Evolutionary conservation across 2,888 invertebrate species (phyloP).

Genomic region (Oscheius sp.): DNA sequence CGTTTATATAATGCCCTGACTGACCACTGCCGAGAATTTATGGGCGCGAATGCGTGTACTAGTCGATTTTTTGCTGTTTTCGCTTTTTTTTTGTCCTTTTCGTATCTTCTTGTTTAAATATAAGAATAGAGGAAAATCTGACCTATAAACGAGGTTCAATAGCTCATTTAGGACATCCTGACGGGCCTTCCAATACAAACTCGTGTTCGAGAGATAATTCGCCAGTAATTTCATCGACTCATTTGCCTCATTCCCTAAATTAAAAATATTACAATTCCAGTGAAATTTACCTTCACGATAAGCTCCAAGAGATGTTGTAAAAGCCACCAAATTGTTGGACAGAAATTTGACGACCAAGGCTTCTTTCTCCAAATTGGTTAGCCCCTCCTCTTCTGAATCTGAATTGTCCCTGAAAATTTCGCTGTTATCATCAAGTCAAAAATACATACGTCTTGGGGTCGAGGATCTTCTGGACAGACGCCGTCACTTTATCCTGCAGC

Average conservation of each 20-base stretch:
- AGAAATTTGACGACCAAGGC: slow-evolving; percentile 41
- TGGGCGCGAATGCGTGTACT: too few relatives aligned
- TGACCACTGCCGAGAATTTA: too few relatives aligned
- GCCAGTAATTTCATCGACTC: neutral
- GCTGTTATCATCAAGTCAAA: neutral
- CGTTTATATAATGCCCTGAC: too few relatives aligned
- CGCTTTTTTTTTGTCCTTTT: too few relatives aligned
- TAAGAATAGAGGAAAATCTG: neutral
- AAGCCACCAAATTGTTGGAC: slow-evolving; percentile 44
- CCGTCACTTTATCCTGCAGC: slow-evolving; percentile 42
- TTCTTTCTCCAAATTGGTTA: slow-evolving; percentile 51
- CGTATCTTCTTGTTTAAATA: too few relatives aligned
- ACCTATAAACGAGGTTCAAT: slow-evolving; percentile 39
- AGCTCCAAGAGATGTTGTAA: slow-evolving; percentile 40
- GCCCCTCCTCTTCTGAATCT: slow-evolving; percentile 45
- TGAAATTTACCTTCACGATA: slow-evolving; percentile 28
- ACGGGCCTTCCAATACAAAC: slow-evolving; percentile 51
- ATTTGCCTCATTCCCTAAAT: slow-evolving; percentile 1
- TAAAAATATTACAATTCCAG: too few relatives aligned
- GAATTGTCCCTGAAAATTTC: slow-evolving; percentile 19
- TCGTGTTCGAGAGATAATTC: slow-evolving; percentile 20
- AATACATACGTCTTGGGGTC: slow-evolving; percentile 26
- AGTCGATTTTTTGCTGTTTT: too few relatives aligned
- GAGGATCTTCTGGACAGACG: slow-evolving; percentile 35
- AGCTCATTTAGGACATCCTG: slow-evolving; percentile 46